phyloP scores from a whole-genome alignment of 2,797 vertebrate species.

The Pseudotriccus pelzelni region DNA sequence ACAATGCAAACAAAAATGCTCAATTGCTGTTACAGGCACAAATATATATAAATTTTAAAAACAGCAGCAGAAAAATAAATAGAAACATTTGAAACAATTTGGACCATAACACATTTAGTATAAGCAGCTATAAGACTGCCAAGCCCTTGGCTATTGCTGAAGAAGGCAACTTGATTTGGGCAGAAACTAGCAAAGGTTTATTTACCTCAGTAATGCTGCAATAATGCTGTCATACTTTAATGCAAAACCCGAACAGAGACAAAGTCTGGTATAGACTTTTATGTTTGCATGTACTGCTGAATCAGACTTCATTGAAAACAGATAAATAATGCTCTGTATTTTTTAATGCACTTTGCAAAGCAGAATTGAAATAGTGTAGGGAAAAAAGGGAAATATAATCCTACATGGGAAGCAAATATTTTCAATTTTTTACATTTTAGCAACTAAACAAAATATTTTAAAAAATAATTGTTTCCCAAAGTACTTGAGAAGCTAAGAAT shows the following conservation, averaged over 20 bases:
- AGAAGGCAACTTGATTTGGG: background rate
- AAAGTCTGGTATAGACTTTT: background rate
- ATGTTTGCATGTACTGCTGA: background rate
- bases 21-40: background rate
- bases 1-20: background rate
- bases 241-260: background rate
- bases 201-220: background rate
- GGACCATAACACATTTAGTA: background rate
- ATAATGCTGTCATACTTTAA: background rate
- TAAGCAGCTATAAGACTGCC: background rate
- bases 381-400: background rate
- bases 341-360: background rate
- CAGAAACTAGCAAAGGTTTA: background rate
- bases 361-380: background rate
- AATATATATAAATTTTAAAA: background rate
- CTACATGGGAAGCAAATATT: background rate
- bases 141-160: background rate
- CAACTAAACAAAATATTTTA: background rate
- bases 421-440: background rate
- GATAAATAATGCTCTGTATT: background rate
- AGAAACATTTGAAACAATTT: background rate
- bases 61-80: background rate
- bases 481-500: background rate
- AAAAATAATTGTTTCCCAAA: background rate
- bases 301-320: background rate